Evolutionary conservation across 2,888 invertebrate species (phyloP).

Genomic region (Strigamia crassipes): DNA sequence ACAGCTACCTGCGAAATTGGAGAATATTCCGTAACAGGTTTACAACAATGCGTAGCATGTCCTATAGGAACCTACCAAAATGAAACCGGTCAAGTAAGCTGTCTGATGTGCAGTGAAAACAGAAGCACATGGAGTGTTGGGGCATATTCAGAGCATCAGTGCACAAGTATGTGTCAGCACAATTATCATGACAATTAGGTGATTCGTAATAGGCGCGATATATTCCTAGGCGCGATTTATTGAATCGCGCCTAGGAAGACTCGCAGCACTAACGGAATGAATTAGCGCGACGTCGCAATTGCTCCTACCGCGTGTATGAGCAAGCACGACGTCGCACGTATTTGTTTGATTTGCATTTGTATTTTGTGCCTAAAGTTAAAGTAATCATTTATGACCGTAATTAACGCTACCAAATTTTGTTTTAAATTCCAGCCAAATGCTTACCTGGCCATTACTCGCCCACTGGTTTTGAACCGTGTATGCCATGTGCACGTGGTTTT

Average conservation of each 20-base stretch:
- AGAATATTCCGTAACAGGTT: slow-evolving; percentile 61
- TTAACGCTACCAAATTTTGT: neutral
- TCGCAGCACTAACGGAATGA: too few relatives aligned
- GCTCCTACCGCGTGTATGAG: too few relatives aligned
- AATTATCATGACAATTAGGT: too few relatives aligned
- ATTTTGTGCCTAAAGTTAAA: too few relatives aligned
- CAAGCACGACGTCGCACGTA: too few relatives aligned
- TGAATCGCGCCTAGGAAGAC: too few relatives aligned
- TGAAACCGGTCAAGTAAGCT: slow-evolving; percentile 58
- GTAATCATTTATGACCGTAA: too few relatives aligned
- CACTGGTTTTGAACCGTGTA: slow-evolving; percentile 60
- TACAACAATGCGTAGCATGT: slow-evolving; percentile 66
- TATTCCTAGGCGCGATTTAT: too few relatives aligned
- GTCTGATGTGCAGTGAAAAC: slow-evolving; percentile 58
- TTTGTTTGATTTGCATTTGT: too few relatives aligned
- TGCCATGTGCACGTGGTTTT: slow-evolving; percentile 58
- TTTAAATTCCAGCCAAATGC: slow-evolving; percentile 57
- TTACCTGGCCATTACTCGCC: slow-evolving; percentile 60
- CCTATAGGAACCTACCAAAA: slow-evolving; percentile 61
- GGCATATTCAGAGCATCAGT: slow-evolving; percentile 44
- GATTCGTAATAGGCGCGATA: too few relatives aligned
- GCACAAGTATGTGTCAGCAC: neutral
- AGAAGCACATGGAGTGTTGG: slow-evolving; percentile 46
- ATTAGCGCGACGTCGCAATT: too few relatives aligned
- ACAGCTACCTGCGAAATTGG: slow-evolving; percentile 57